Percentiles rank a stretch among this genome's conserved stretches.
These are phyloP conservation scores for Huso huso DNA, from an alignment of 2,797 vertebrate genomes.

Conservation along the genomic window DNA sequence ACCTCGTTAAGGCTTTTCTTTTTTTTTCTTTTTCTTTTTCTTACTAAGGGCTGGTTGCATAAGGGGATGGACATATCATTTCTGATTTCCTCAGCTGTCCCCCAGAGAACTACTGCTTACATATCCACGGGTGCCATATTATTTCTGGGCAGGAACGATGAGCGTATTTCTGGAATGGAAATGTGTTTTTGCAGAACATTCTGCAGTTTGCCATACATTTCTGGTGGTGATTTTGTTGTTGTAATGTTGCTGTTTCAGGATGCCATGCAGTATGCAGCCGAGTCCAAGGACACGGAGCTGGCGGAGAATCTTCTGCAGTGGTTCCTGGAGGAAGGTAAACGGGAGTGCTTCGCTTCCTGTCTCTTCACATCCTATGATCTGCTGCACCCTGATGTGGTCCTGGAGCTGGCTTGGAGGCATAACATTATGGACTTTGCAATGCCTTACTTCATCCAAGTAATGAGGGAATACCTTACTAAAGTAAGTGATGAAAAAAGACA, in stretches of 20 bases:
- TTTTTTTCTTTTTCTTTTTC: background rate
- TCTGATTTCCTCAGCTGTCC: no score
- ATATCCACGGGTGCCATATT: no score
- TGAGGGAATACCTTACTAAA: constrained; percentile 83
- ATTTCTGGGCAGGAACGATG: no score
- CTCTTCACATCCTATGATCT: constrained; percentile 82
- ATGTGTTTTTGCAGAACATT: no score
- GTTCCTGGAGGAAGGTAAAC: constrained; percentile 80
- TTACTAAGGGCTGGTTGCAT: background rate
- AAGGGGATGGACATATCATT: background rate
- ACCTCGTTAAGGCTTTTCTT: background rate
- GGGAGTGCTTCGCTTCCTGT: constrained; percentile 78
- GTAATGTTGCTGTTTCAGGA: constrained; percentile 51
- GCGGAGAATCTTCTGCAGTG: constrained; percentile 79
- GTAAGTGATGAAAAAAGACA: constrained; percentile 43
- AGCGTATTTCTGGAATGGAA: no score
- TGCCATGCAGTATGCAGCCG: constrained; percentile 80
- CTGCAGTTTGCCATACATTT: no score
- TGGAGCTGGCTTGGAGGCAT: constrained; percentile 84
- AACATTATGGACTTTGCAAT: constrained; percentile 80
- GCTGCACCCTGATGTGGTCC: constrained; percentile 76
- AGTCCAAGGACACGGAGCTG: constrained; percentile 75
- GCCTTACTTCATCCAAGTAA: constrained; percentile 89
- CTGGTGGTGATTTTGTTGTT: background rate
- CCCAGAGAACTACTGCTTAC: no score